These are phyloP conservation scores for Ageneiosus marmoratus DNA, from an alignment of 2,113 vertebrate species.

Conservation along the genomic window DNA sequence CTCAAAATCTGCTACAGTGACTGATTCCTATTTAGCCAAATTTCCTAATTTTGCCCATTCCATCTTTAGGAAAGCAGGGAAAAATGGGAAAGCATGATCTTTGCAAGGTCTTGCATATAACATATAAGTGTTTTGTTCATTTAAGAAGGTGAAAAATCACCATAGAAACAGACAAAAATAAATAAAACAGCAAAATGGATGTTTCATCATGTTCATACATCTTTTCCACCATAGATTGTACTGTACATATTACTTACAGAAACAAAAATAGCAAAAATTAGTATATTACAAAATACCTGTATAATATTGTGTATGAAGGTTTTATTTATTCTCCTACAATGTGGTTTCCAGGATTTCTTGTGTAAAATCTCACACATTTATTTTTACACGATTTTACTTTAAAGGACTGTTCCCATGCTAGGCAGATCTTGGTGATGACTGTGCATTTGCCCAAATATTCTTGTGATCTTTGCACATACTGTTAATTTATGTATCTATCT, in stretches of 20 bases:
- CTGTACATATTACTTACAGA: too few relatives aligned
- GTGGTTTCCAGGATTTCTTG: not conserved
- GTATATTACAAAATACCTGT: not conserved
- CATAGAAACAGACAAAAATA: too few relatives aligned
- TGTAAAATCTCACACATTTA: not conserved
- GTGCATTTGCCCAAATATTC: rapidly evolving
- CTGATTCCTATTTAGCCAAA: not conserved
- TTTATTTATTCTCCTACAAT: not conserved
- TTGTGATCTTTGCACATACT: not conserved
- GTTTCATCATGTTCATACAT: too few relatives aligned
- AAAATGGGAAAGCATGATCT: too few relatives aligned
- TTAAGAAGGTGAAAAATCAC: too few relatives aligned
- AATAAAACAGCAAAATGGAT: too few relatives aligned
- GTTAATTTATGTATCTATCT: not conserved
- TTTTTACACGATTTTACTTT: not conserved
- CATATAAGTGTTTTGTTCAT: too few relatives aligned
- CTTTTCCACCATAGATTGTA: too few relatives aligned
- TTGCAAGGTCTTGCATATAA: too few relatives aligned
- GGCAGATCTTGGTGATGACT: not conserved
- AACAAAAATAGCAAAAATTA: too few relatives aligned
- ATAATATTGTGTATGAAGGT: not conserved
- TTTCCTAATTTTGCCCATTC: too few relatives aligned
- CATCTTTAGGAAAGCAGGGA: too few relatives aligned
- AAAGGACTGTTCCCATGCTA: not conserved
- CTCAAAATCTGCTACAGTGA: not conserved